phyloP scores from a whole-genome alignment of 1,140 invertebrate species.

The Nixonia krombeini region DNA sequence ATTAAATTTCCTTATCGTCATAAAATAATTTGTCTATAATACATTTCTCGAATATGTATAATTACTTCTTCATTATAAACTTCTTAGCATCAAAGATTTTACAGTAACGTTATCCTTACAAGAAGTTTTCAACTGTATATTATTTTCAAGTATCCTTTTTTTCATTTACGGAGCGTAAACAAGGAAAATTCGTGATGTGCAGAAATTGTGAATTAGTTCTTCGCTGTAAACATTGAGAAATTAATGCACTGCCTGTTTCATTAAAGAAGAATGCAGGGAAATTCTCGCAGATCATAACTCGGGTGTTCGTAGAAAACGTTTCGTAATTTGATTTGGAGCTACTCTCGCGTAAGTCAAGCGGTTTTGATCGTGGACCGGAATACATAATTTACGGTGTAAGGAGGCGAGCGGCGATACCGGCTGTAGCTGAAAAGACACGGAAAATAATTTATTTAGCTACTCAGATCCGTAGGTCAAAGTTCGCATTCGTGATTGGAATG shows the following conservation, averaged over 20 bases:
- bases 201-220: too few species aligned
- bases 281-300: background rate
- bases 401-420: background rate
- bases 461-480: slow-evolving; percentile 16
- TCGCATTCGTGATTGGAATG: slow-evolving; percentile 41
- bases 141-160: too few species aligned
- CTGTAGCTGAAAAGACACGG: slow-evolving; percentile 17
- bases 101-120: too few species aligned
- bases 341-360: slow-evolving; percentile 21
- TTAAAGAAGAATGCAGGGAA: slow-evolving; percentile 25
- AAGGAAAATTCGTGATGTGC: too few species aligned
- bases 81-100: too few species aligned
- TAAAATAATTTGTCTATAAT: too few species aligned
- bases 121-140: too few species aligned
- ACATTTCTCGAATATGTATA: too few species aligned
- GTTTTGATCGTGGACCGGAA: slow-evolving; percentile 25
- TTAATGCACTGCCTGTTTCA: slow-evolving; percentile 4
- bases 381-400: slow-evolving; percentile 21
- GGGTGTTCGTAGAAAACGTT: background rate
- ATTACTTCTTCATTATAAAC: too few species aligned
- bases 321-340: slow-evolving; percentile 30
- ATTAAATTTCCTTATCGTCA: too few species aligned
- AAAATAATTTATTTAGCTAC: slow-evolving; percentile 35
- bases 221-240: background rate
- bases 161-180: too few species aligned